A percentile compares a stretch with the other conserved stretches of the same genome.
Conservation (phyloP, 2,888 invertebrate species). For the Gerosis bhagava region DNA sequence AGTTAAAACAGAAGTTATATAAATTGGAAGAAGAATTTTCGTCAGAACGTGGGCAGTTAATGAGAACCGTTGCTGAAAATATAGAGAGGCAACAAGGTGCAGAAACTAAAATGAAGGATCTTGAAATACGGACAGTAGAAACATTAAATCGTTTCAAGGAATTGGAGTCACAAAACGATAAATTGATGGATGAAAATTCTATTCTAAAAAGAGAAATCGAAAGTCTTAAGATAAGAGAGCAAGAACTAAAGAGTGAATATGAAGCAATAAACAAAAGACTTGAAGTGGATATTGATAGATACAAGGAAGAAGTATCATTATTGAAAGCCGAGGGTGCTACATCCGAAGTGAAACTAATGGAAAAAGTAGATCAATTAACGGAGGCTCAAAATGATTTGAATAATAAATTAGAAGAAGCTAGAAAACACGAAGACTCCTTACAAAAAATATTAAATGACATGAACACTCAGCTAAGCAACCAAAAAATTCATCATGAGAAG, state of each 20-base stretch:
- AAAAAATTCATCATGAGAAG: constrained; percentile 63
- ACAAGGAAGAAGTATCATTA: constrained; percentile 67
- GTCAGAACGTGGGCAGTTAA: constrained; percentile 58
- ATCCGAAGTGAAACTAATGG: constrained; percentile 72
- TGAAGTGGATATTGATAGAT: constrained; percentile 69
- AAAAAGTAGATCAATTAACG: constrained; percentile 73
- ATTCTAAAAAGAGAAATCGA: constrained; percentile 69
- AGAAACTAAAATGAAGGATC: constrained; percentile 60
- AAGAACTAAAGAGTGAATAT: constrained; percentile 58
- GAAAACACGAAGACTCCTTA: constrained; percentile 71
- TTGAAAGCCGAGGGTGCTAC: constrained; percentile 70
- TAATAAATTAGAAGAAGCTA: constrained; percentile 73
- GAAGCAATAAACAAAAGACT: constrained; percentile 61
- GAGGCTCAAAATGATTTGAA: constrained; percentile 74
- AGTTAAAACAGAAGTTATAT: constrained; percentile 70
- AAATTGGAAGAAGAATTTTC: constrained; percentile 70
- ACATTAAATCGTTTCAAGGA: constrained; percentile 53
- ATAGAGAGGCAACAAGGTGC: constrained; percentile 59
- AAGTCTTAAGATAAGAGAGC: constrained; percentile 60
- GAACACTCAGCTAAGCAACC: constrained; percentile 67
- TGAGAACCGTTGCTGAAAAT: constrained; percentile 59
- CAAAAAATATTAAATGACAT: constrained; percentile 71
- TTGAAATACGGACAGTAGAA: constrained; percentile 51
- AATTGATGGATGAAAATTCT: constrained; percentile 66
- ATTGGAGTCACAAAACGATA: constrained; percentile 57